Percentiles rank a stretch among this genome's conserved stretches.
Evolutionary conservation across 2,888 invertebrate genomes (phyloP).

Genomic region (Morinoia aosen): DNA sequence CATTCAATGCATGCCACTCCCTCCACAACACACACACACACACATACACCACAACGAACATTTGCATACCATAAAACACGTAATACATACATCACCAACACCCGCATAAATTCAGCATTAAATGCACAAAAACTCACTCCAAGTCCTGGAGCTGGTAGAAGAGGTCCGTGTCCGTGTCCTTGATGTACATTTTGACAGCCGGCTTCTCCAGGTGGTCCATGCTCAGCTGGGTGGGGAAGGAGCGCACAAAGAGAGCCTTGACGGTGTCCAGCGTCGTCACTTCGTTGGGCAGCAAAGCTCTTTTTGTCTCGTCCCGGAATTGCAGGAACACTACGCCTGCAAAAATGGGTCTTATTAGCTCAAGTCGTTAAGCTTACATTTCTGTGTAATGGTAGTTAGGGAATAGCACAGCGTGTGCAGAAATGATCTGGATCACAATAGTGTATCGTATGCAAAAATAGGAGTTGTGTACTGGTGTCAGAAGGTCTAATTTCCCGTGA

Average conservation of each 20-base stretch:
- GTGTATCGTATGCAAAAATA: no score
- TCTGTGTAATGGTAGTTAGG: no score
- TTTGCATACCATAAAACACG: no score
- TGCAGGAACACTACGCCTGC: slow-evolving; percentile 93
- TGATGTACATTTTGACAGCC: slow-evolving; percentile 96
- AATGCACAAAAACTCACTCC: slow-evolving; percentile 77
- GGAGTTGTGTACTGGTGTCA: no score
- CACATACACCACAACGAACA: no score
- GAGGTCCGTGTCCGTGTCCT: slow-evolving; percentile 96
- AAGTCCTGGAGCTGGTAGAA: slow-evolving; percentile 98
- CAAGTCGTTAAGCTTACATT: no score
- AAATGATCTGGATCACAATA: no score
- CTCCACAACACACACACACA: no score
- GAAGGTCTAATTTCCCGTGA: no score
- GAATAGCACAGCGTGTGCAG: no score
- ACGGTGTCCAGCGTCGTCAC: slow-evolving; percentile 97
- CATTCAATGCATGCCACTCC: no score
- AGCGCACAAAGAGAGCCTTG: slow-evolving; percentile 93
- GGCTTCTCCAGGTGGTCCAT: slow-evolving; percentile 96
- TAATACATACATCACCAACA: not conserved
- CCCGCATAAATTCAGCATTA: not conserved
- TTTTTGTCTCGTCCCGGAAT: slow-evolving; percentile 94
- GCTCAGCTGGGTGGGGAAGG: slow-evolving; percentile 93
- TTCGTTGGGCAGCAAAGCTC: slow-evolving; percentile 94
- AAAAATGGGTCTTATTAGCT: slow-evolving; percentile 61